Evolutionary conservation across 2,797 vertebrate species (phyloP).

Genomic region (Sebastes ruberrimus): DNA sequence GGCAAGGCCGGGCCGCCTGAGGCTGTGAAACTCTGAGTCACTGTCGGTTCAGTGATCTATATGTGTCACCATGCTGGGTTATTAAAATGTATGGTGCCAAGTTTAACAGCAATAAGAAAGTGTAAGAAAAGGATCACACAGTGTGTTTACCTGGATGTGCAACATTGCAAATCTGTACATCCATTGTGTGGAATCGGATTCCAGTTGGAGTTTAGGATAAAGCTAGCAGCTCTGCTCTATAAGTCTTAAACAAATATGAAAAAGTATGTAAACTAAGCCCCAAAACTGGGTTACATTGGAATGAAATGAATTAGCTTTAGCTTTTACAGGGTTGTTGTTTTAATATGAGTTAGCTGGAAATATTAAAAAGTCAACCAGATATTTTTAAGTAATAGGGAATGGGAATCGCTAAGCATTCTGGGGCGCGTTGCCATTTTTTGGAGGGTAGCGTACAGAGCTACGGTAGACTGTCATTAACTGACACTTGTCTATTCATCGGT

Average conservation of each 20-base stretch:
- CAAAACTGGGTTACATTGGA: not conserved
- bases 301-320: not conserved
- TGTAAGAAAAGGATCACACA: no score
- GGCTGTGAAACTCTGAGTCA: slow-evolving; percentile 20
- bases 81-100: slow-evolving; percentile 55
- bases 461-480: no score
- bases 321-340: not conserved
- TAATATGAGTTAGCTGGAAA: not conserved
- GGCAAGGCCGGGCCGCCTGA: slow-evolving; percentile 39
- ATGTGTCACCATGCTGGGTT: slow-evolving; percentile 24
- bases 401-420: no score
- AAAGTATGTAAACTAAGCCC: not conserved
- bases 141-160: no score
- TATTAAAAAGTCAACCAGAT: not conserved
- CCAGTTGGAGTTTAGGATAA: not conserved
- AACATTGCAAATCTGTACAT: no score
- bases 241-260: not conserved
- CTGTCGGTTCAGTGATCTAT: slow-evolving; percentile 4
- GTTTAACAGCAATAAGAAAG: slow-evolving; percentile 15
- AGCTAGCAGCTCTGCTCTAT: not conserved
- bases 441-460: no score
- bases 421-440: no score
- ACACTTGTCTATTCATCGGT: no score
- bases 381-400: no score
- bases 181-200: no score